Conservation (phyloP, 2,113 vertebrate genomes). For the Amphilophus citrinellus region DNA sequence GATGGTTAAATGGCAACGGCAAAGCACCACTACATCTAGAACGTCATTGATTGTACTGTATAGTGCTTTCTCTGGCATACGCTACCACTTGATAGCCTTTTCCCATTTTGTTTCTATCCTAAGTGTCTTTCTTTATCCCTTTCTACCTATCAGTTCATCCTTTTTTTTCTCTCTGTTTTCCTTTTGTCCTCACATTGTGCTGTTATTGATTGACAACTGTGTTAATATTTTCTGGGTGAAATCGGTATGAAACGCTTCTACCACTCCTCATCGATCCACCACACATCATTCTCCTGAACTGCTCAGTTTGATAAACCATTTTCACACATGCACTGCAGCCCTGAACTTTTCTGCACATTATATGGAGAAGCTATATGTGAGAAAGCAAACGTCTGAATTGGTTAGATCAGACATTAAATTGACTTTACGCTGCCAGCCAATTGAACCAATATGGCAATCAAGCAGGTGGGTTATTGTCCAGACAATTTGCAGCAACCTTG, state of each 20-base stretch:
- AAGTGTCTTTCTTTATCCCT: slow-evolving; percentile 11
- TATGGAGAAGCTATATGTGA: slow-evolving; percentile 2
- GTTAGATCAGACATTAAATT: not conserved
- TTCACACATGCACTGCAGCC: not conserved
- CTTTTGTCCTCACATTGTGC: slow-evolving; percentile 1
- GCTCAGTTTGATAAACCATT: not conserved
- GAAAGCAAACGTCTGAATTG: not conserved
- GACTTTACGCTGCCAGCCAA: not conserved
- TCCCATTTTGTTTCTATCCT: not conserved
- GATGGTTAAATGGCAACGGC: not conserved
- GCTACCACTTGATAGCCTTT: not conserved
- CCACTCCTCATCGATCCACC: slow-evolving; percentile 30
- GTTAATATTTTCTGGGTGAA: slow-evolving; percentile 45
- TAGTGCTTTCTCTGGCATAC: slow-evolving; percentile 3
- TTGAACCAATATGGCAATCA: not conserved
- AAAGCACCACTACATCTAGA: not conserved
- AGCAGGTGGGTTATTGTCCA: not conserved
- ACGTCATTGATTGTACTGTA: not conserved
- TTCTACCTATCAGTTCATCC: not conserved
- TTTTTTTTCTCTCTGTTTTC: slow-evolving; percentile 9
- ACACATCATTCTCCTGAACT: not conserved
- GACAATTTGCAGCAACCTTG: not conserved
- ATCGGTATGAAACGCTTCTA: slow-evolving; percentile 16
- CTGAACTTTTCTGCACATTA: not conserved
- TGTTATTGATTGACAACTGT: slow-evolving; percentile 30